Evolutionary conservation across 2,113 vertebrate genomes (phyloP), one percentile per base, ranked within the genome.

Genomic region (Planiliza haematocheilus): DNA sequence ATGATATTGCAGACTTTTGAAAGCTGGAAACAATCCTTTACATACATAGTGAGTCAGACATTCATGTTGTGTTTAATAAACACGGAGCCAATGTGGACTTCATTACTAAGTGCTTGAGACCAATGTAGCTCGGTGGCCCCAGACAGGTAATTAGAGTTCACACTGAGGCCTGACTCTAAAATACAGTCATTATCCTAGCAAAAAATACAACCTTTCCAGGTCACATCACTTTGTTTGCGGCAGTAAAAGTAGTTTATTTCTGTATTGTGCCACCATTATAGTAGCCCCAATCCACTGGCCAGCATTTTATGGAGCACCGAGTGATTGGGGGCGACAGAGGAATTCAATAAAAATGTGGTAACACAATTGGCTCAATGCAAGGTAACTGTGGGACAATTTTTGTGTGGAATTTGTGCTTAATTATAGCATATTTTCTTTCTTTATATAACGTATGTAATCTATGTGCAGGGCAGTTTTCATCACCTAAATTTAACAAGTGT

Each of bases 171-270:
- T 91, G 92, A 83, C 88, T 93, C 90, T 92, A 88, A 93, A 95
- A 90, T 86, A 93, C 90, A 94, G 87, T 95, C 93, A 93, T 96
- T 96, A 96, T 92, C 83, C 83, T 89, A 91, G 93, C 93, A 95
- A 94, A 96, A 96, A 96, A 96, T 95, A 91, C 88, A 97, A 96
- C 95, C 96, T 97, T 97, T 96, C 94, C 95, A 96, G 96, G 95
- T 97, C 95, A 96, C 94, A 94, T 95, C 94, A 91, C 95, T 96
- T 95, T 96, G 95, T 97, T 97, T 97, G 94, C 94, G 0, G 91
- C 96, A 96, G 94, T 96, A 96, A 97, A 97, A 95, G 94, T 95
- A 95, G 94, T 97, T 96, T 96, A 96, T 97, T 97, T 96, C 96
- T 95, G 95, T 94, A 95, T 94, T 93, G 95, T 95, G 95, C 94